These are phyloP conservation scores for Acanthis flammea DNA, from an alignment of 2,797 vertebrate genomes.

Conservation along the genomic window DNA sequence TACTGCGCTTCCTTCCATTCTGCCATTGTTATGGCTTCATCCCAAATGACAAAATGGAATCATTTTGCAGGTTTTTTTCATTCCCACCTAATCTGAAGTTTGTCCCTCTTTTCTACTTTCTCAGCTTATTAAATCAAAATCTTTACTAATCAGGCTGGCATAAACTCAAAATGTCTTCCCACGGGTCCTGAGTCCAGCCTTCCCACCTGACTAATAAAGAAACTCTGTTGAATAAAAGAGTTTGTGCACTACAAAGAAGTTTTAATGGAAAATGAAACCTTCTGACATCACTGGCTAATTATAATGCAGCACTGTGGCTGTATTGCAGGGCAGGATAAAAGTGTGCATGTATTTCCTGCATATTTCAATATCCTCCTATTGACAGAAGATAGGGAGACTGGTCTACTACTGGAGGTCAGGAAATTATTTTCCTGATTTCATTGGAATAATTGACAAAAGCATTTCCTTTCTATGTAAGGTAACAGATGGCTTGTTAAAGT, in stretches of 20 bases:
- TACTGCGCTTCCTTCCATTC: neutral
- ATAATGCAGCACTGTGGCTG: conserved; percentile 31
- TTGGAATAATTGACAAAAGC: conserved; percentile 75
- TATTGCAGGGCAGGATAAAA: conserved; percentile 39
- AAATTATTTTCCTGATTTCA: conserved; percentile 88
- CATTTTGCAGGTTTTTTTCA: neutral
- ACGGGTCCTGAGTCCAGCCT: neutral
- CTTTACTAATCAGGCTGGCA: neutral
- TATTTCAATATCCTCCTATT: conserved; percentile 89
- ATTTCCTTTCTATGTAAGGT: conserved; percentile 59
- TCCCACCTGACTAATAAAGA: neutral
- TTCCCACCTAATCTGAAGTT: neutral
- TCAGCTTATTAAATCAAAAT: neutral
- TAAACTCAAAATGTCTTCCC: neutral
- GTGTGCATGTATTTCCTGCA: conserved; percentile 34
- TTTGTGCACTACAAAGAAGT: neutral
- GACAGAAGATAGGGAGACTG: conserved; percentile 84
- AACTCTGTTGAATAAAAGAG: conserved; percentile 38
- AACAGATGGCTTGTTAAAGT: conserved; percentile 76
- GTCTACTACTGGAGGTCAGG: conserved; percentile 75
- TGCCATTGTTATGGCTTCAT: neutral
- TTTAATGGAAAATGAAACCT: conserved; percentile 27
- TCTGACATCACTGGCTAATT: conserved; percentile 63
- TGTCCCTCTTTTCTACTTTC: neutral
- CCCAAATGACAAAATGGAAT: neutral